A percentile compares a stretch with the other conserved stretches of the same genome.
Evolutionary conservation across 1,140 invertebrate species (phyloP).

Genomic region (Papilio polyxenes): DNA sequence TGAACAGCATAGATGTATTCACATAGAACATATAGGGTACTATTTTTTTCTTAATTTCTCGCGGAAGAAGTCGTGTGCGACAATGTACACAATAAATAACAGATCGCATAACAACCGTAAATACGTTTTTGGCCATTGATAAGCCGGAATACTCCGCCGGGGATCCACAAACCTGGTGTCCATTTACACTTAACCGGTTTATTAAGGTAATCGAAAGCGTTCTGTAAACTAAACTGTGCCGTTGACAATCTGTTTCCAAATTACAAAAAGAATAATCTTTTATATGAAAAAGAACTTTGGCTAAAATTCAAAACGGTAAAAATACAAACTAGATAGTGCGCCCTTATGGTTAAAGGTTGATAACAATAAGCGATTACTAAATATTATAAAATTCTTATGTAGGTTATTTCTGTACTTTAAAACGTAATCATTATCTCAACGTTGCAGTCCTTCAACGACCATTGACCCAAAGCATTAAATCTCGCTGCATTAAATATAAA

Average conservation of each 20-base stretch:
- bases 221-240: not conserved
- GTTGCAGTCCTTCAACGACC: not conserved
- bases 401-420: not conserved
- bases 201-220: constrained; percentile 21
- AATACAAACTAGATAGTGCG: not conserved
- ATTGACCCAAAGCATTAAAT: constrained; percentile 19
- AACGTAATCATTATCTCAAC: not conserved
- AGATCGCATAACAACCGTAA: not conserved
- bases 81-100: not conserved
- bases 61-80: too few species aligned
- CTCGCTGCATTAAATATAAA: not conserved
- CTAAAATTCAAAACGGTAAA: not conserved
- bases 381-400: not conserved
- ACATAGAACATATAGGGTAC: too few species aligned
- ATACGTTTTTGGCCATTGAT: not conserved
- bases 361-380: not conserved
- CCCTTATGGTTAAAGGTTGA: not conserved
- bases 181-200: constrained; percentile 22
- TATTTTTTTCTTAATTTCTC: too few species aligned
- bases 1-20: too few species aligned
- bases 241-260: not conserved
- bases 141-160: constrained; percentile 8
- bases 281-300: not conserved
- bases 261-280: not conserved
- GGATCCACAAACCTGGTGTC: constrained; percentile 7